These are phyloP conservation scores for Dinothrombium tinctorium DNA, from an alignment of 1,140 invertebrate genomes.

Conservation along the genomic window DNA sequence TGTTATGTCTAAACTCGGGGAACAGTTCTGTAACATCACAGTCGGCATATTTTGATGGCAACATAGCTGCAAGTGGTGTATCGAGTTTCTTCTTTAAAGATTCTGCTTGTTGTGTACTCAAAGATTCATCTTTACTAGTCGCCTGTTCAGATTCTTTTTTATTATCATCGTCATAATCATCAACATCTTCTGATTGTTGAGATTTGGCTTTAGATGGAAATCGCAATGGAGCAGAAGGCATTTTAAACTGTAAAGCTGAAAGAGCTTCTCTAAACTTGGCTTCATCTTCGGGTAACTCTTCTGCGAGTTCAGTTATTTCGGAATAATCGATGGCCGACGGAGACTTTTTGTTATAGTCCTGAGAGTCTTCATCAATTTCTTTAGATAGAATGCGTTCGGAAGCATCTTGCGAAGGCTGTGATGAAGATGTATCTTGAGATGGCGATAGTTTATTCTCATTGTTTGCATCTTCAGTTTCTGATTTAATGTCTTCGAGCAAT, in stretches of 20 bases:
- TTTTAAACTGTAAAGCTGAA: constrained; percentile 7
- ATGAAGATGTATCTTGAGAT: constrained; percentile 13
- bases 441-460: constrained; percentile 1
- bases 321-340: constrained; percentile 69
- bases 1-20: constrained; percentile 52
- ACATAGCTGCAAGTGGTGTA: constrained; percentile 76
- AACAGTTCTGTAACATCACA: constrained; percentile 69
- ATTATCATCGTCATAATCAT: constrained; percentile 19
- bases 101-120: not conserved
- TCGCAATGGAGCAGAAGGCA: constrained; percentile 4
- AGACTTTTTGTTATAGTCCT: constrained; percentile 27
- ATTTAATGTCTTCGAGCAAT: not conserved
- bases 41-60: constrained; percentile 74
- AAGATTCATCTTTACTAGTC: not conserved
- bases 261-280: constrained; percentile 7
- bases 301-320: constrained; percentile 68
- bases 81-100: constrained; percentile 27
- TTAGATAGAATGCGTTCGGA: not conserved
- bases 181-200: constrained; percentile 34
- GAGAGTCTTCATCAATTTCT: not conserved
- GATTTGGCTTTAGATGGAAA: not conserved
- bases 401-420: not conserved
- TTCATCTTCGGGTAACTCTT: constrained; percentile 32
- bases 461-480: not conserved
- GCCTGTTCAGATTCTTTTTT: constrained; percentile 1